A percentile compares a stretch with the other conserved stretches of the same genome.
Evolutionary conservation across 2,888 invertebrate species (phyloP).

Genomic region (Hemistola chrysoprasaria): DNA sequence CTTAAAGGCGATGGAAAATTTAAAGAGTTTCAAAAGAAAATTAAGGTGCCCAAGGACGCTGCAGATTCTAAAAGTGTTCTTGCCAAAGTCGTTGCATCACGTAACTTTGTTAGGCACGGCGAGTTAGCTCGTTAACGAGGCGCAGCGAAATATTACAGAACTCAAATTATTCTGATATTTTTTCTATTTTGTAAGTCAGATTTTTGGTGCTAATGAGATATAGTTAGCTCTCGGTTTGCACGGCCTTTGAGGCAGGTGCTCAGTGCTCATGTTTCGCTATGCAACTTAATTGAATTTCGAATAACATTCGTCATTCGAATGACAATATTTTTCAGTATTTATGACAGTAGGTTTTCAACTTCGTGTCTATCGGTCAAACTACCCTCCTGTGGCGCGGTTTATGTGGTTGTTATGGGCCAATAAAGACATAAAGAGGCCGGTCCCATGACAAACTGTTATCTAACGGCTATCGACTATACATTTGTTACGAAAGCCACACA

Average conservation of each 20-base stretch:
- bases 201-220: slow-evolving; percentile 65
- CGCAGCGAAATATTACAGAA: slow-evolving; percentile 58
- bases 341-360: slow-evolving; percentile 42
- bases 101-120: slow-evolving; percentile 68
- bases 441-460: slow-evolving; percentile 61
- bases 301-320: slow-evolving; percentile 21
- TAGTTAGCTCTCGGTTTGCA: slow-evolving; percentile 50
- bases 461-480: slow-evolving; percentile 56
- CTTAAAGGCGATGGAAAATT: slow-evolving; percentile 67
- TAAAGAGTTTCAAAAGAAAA: slow-evolving; percentile 73
- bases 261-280: slow-evolving; percentile 47
- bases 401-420: slow-evolving; percentile 55
- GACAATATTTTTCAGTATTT: slow-evolving; percentile 27
- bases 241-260: slow-evolving; percentile 52
- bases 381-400: slow-evolving; percentile 43
- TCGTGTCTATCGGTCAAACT: slow-evolving; percentile 37
- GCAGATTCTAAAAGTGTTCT: slow-evolving; percentile 49
- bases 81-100: slow-evolving; percentile 54
- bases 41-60: slow-evolving; percentile 56
- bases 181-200: slow-evolving; percentile 55
- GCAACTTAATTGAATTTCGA: slow-evolving; percentile 49
- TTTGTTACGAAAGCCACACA: slow-evolving; percentile 53
- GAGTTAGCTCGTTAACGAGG: slow-evolving; percentile 72
- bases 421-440: slow-evolving; percentile 57
- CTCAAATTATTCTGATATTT: slow-evolving; percentile 62